phyloP scores from a whole-genome alignment of 2,888 invertebrate genomes.

The Zeuzera pyrina region DNA sequence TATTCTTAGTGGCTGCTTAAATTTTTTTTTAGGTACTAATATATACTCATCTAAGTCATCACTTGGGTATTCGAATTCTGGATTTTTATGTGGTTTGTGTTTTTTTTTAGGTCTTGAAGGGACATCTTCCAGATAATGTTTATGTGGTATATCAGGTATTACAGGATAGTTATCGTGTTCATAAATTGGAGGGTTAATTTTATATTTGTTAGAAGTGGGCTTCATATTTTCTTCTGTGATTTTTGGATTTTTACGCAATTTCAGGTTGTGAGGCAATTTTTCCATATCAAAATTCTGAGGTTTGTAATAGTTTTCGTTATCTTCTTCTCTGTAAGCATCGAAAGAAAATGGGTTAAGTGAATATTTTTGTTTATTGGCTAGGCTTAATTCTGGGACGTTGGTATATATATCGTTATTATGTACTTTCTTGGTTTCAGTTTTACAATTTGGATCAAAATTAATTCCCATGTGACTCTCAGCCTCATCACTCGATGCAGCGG shows the following conservation, averaged over 20 bases:
- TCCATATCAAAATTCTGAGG: constrained; percentile 42
- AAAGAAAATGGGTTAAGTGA: constrained; percentile 26
- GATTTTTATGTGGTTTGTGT: constrained; percentile 38
- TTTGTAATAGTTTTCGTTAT: constrained; percentile 45
- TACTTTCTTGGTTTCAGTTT: constrained; percentile 51
- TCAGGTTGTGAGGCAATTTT: constrained; percentile 34
- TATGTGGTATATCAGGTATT: constrained; percentile 36
- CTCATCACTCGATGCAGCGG: constrained; percentile 35
- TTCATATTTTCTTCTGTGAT: constrained; percentile 32
- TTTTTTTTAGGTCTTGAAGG: constrained; percentile 48
- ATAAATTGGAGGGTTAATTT: constrained; percentile 20
- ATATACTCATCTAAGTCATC: constrained; percentile 54
- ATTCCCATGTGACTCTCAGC: constrained; percentile 50
- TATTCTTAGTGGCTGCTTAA: constrained; percentile 36
- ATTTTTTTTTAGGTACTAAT: constrained; percentile 58
- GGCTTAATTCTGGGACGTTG: constrained; percentile 36
- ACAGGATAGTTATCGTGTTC: constrained; percentile 26
- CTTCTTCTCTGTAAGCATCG: constrained; percentile 31
- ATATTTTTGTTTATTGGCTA: constrained; percentile 24
- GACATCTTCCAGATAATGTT: constrained; percentile 38
- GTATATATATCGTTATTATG: constrained; percentile 31
- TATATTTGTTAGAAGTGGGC: constrained; percentile 20
- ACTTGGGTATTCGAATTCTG: constrained; percentile 30
- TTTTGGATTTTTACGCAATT: constrained; percentile 34
- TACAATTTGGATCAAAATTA: constrained; percentile 50